Conservation (phyloP, 2,113 vertebrate species). For the Haliaeetus leucogaster region DNA sequence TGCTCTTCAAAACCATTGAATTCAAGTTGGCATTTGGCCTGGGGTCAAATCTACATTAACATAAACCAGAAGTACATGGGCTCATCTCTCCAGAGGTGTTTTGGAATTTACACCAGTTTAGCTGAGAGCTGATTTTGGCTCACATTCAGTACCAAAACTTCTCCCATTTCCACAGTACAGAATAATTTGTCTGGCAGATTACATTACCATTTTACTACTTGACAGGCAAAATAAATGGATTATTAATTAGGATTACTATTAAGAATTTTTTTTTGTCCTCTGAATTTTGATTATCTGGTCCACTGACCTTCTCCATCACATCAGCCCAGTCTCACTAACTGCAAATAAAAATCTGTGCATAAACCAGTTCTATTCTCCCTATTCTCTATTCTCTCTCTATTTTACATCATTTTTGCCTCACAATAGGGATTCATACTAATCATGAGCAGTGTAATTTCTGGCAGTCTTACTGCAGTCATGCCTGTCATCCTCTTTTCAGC, state of each 20-base stretch:
- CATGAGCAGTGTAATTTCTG: constrained; percentile 5
- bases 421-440: constrained; percentile 28
- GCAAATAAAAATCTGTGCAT: background rate
- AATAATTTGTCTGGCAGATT: background rate
- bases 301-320: background rate
- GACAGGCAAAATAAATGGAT: background rate
- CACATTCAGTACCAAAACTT: background rate
- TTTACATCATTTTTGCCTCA: constrained; percentile 19
- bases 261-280: background rate
- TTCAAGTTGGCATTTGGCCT: background rate
- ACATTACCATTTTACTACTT: background rate
- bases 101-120: background rate
- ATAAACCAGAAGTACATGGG: background rate
- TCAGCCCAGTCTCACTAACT: background rate
- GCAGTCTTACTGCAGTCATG: constrained; percentile 1
- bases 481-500: constrained; percentile 20
- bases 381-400: background rate
- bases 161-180: background rate
- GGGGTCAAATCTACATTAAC: background rate
- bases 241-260: constrained; percentile 27
- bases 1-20: background rate
- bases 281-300: constrained; percentile 37
- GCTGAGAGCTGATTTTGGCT: background rate
- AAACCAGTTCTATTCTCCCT: background rate
- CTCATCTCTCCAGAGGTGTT: background rate